Percentiles rank a stretch among this genome's conserved stretches.
These are phyloP conservation scores for Urosaurus nigricauda DNA, from an alignment of 2,797 vertebrate genomes.

Conservation along the genomic window DNA sequence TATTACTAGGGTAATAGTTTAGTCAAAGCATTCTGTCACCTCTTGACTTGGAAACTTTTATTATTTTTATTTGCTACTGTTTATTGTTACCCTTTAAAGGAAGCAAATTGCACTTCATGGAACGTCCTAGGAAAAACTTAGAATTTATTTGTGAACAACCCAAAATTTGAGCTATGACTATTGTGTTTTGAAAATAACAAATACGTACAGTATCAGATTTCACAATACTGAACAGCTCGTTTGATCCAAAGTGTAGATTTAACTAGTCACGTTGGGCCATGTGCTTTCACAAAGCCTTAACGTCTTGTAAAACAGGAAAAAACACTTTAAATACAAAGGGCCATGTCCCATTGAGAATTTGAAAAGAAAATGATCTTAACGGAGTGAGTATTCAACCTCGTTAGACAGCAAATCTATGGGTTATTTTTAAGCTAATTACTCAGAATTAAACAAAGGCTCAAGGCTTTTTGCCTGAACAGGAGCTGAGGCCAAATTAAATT, in stretches of 20 bases:
- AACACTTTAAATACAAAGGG: background rate
- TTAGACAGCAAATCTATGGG: slow-evolving; percentile 41
- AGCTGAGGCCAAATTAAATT: slow-evolving; percentile 32
- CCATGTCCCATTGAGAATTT: slow-evolving; percentile 21
- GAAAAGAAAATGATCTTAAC: slow-evolving; percentile 40
- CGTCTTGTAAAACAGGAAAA: slow-evolving; percentile 24
- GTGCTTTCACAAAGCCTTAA: slow-evolving; percentile 45
- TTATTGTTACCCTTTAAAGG: slow-evolving; percentile 40
- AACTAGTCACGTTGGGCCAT: slow-evolving; percentile 20
- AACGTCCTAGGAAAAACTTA: no score
- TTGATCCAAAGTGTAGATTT: slow-evolving; percentile 54
- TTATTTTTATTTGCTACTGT: slow-evolving; percentile 31
- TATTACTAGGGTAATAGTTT: background rate
- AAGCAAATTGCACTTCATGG: slow-evolving; percentile 34
- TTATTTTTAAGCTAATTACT: slow-evolving; percentile 70
- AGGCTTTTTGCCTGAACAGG: slow-evolving; percentile 44
- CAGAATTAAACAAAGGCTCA: slow-evolving; percentile 55
- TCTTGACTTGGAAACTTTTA: background rate
- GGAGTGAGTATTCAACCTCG: slow-evolving; percentile 31
- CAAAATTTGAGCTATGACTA: slow-evolving; percentile 45
- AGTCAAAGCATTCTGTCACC: fast-evolving
- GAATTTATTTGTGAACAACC: no score
- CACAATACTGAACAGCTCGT: slow-evolving; percentile 29
- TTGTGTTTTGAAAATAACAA: slow-evolving; percentile 59
- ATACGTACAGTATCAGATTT: slow-evolving; percentile 59